Evolutionary conservation across 1,140 invertebrate genomes (phyloP), one percentile per base, ranked within the genome.

Genomic region (Lycorma delicatula): DNA sequence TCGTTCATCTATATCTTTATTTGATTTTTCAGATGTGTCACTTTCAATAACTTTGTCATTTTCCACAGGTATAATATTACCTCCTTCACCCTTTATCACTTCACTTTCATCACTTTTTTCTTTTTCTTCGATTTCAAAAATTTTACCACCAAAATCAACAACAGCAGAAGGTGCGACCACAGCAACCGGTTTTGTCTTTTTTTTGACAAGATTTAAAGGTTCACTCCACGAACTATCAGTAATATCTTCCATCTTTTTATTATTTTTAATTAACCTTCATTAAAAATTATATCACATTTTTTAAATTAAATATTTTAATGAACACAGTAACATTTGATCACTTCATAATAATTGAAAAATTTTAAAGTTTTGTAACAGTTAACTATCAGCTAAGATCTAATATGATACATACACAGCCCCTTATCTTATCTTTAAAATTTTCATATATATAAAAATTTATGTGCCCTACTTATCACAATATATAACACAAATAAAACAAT

Each of bases 161-260:
- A 65, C 62, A 5, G 70, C 60, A 1, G 71, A 71, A n/a, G 73
- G 73, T 6, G 71, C 69, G 9, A 75, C 72, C 18, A 73, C 71
- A 23, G 74, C 75, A 34, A 76, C 70, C 2, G 74, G 75, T 67
- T 72, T 74, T 60, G 73, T 75, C 60, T 73, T 75, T 49, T 54
- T 63, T 60, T 67, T 69, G 16, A 68, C 65, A 44, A 69, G 66
- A 68, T 75, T 75, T 66, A 76, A 70, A 20, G 67, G 67, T 54
- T 68, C 66, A 48, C 59, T 59, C 20, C 47, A 50, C 26, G 59
- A 58, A 26, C 57, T 48, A 20, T 63, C 56, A 27, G 31, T 58
- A 22, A 22, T 12, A 11, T 50, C 60, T 46, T 62, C 60, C 58
- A 58, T 54, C 52, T 53, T 53, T 38, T 12, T 16, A 52, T 53